These are phyloP conservation scores for Echeneis naucrates DNA, from an alignment of 2,797 vertebrate species.

Conservation along the genomic window DNA sequence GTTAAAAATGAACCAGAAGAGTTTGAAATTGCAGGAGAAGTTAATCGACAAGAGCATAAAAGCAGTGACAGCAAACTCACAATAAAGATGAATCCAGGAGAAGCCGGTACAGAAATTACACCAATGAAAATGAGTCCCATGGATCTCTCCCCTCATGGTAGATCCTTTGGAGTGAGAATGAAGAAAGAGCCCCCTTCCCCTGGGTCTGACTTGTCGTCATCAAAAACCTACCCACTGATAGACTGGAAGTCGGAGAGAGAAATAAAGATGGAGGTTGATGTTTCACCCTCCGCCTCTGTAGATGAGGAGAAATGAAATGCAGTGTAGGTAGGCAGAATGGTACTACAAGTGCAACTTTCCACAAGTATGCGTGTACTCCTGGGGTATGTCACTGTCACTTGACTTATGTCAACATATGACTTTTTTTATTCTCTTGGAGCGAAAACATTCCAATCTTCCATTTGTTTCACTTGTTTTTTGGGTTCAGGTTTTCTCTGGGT, in stretches of 20 bases:
- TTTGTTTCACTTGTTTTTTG: conserved; percentile 16
- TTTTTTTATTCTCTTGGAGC: conserved; percentile 1
- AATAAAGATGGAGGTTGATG: conserved; percentile 45
- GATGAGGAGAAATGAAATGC: conserved; percentile 14
- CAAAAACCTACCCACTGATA: conserved; percentile 11
- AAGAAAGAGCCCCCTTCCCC: conserved; percentile 52
- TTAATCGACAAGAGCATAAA: background rate
- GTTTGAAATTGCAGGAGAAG: conserved; percentile 29
- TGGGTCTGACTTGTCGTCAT: background rate
- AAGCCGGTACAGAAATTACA: conserved; percentile 16
- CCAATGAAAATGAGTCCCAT: conserved; percentile 24
- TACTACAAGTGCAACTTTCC: no score
- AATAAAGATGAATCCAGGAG: background rate
- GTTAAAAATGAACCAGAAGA: conserved; percentile 65
- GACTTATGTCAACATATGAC: background rate
- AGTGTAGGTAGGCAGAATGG: background rate
- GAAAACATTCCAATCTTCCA: conserved; percentile 47
- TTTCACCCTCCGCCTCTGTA: background rate
- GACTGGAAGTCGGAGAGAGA: conserved; percentile 13
- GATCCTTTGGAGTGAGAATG: conserved; percentile 19
- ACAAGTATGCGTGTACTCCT: background rate
- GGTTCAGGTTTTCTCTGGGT: background rate
- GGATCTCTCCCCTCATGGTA: conserved; percentile 1
- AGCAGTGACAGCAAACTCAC: background rate
- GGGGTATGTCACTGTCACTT: background rate